Evolutionary conservation across 2,888 invertebrate genomes (phyloP).

Genomic region (Orthonychiurus folsomi): DNA sequence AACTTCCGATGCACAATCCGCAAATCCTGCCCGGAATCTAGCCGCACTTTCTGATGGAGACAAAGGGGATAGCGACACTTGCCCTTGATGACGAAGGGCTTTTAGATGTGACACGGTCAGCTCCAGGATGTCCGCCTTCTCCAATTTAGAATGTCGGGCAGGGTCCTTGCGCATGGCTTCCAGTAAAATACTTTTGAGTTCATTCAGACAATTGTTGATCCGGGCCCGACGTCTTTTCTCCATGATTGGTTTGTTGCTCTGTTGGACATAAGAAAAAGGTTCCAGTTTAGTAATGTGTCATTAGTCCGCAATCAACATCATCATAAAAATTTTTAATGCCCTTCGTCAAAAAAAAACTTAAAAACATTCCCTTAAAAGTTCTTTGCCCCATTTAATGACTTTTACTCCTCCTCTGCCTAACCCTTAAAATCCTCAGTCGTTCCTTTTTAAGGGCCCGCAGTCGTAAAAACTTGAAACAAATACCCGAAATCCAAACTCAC

Average conservation of each 20-base stretch:
- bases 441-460: no score
- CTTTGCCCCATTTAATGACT: no score
- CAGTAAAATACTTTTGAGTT: constrained; percentile 77
- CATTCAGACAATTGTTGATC: constrained; percentile 85
- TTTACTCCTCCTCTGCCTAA: no score
- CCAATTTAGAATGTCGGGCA: constrained; percentile 84
- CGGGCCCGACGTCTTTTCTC: constrained; percentile 83
- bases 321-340: no score
- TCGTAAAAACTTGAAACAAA: no score
- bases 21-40: constrained; percentile 80
- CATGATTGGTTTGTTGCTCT: constrained; percentile 95
- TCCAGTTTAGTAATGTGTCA: no score
- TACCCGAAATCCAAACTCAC: no score
- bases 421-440: no score
- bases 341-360: no score
- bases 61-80: constrained; percentile 42
- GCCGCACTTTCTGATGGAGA: constrained; percentile 68
- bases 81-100: constrained; percentile 60
- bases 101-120: constrained; percentile 93
- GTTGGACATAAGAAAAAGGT: constrained; percentile 3
- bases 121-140: constrained; percentile 73
- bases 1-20: constrained; percentile 79
- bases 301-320: no score
- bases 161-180: constrained; percentile 90
- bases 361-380: no score